A percentile compares a stretch with the other conserved stretches of the same genome.
phyloP scores from a whole-genome alignment of 2,888 invertebrate species.

The Branchinecta sandiegonensis region DNA sequence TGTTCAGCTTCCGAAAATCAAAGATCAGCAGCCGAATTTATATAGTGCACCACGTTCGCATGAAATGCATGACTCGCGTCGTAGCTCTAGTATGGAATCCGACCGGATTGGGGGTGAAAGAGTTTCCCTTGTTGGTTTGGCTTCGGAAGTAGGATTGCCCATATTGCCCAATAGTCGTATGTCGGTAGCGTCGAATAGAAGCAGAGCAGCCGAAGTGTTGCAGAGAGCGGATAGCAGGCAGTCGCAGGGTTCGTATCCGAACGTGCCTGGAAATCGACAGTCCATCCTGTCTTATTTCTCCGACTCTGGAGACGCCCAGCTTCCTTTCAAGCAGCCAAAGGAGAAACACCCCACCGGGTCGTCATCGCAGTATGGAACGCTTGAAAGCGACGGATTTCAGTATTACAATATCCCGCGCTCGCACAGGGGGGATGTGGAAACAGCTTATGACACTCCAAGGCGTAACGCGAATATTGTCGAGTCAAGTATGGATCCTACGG shows the following conservation, averaged over 20 bases:
- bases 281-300: slow-evolving; percentile 10
- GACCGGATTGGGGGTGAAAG: too few relatives aligned
- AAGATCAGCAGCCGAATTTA: background rate
- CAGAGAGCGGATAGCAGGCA: background rate
- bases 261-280: slow-evolving; percentile 4
- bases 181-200: too few relatives aligned
- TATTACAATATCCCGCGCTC: background rate
- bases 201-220: too few relatives aligned
- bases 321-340: background rate
- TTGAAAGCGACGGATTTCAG: background rate
- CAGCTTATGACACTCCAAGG: background rate
- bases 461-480: background rate
- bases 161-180: too few relatives aligned
- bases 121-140: too few relatives aligned
- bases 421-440: background rate
- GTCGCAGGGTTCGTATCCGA: background rate
- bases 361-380: background rate
- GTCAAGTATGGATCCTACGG: background rate
- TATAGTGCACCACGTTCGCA: too few relatives aligned
- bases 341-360: background rate
- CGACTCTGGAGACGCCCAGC: background rate
- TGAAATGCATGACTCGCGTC: too few relatives aligned
- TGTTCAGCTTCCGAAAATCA: background rate
- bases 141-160: too few relatives aligned
- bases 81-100: too few relatives aligned